Base-by-base conservation (phyloP, 1,140 invertebrate genomes). In the Calliopsis andreniformis region DNA sequence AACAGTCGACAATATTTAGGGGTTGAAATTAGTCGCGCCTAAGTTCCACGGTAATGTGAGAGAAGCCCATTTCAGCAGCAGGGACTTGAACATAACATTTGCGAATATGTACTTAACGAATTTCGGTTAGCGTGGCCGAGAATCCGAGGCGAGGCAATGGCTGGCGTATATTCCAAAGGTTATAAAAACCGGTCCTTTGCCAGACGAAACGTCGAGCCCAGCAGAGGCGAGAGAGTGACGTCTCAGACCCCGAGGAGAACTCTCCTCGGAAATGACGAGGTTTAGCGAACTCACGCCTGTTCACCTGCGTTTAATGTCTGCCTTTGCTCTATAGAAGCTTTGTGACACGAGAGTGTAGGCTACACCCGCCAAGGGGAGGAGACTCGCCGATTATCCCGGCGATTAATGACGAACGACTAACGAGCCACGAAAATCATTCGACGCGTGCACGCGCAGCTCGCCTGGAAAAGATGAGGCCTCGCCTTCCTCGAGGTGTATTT, bases 391-490 rank as follows among this genome's bases (percentile, higher is more conserved):
- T 75, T 42, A 61, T 28, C n/a, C 30, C 66, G 59, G 51, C 78
- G 78, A 83, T 82, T 82, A 82, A 79, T 79, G 80, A 83, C 76
- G 80, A 70, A 67, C 66, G 59, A 53, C 23, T 82, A 83, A 83
- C 76, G 70, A 83, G 76, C 76, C 66, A 73, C 80, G 78, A 68
- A 66, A 67, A 71, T 71, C 42, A 71, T 49, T 61, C 68, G 51
- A 56, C 35, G 32, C 47, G 51, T 68, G 10, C 12, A 30, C 51
- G 35, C 51, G n/a, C 25, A 30, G 55, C 47, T 43, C 51, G 51
- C 35, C 25, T 32, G 51, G 7, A 56, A 56, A n/a, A 53, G 49
- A 42, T 8, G 35, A 45, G 25, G 35, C 35, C 18, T 56, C 66
- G 30, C 35, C n/a, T 56, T 43, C 66, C 12, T 25, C 35, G 23